Conservation (phyloP, 23 tunicate genomes). For the Ciona savignyi region DNA sequence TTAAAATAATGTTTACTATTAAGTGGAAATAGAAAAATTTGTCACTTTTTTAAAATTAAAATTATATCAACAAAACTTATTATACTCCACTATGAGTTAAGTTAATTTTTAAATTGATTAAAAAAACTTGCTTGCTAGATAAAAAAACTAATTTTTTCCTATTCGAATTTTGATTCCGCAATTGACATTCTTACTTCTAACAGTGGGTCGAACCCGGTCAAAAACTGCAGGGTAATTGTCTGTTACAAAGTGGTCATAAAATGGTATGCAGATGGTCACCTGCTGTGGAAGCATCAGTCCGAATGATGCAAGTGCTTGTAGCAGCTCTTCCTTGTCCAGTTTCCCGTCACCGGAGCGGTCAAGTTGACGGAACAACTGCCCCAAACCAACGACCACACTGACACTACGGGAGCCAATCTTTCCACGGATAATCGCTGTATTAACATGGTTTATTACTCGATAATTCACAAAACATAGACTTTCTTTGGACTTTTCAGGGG, state of each 20-base stretch:
- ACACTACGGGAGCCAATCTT: constrained; percentile 67
- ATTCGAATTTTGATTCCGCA: too few relatives aligned
- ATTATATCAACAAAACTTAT: neutral
- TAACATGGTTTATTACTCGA: too few relatives aligned
- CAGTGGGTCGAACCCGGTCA: too few relatives aligned
- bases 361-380: constrained; percentile 62
- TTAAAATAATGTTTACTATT: neutral
- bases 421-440: constrained; percentile 24
- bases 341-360: constrained; percentile 77
- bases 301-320: constrained; percentile 52
- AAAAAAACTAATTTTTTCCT: neutral
- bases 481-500: too few relatives aligned
- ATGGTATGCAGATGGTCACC: constrained; percentile 11
- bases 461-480: too few relatives aligned
- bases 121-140: neutral
- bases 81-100: neutral
- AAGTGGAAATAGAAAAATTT: neutral
- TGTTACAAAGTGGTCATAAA: neutral
- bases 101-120: neutral
- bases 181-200: too few relatives aligned
- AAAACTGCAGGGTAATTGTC: too few relatives aligned
- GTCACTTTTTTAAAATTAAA: neutral
- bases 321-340: constrained; percentile 55
- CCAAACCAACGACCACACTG: constrained; percentile 90
- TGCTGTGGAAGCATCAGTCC: constrained; percentile 41